Evolutionary conservation across 1,140 invertebrate genomes (phyloP).

Genomic region (Pemphigus obesinymphae): DNA sequence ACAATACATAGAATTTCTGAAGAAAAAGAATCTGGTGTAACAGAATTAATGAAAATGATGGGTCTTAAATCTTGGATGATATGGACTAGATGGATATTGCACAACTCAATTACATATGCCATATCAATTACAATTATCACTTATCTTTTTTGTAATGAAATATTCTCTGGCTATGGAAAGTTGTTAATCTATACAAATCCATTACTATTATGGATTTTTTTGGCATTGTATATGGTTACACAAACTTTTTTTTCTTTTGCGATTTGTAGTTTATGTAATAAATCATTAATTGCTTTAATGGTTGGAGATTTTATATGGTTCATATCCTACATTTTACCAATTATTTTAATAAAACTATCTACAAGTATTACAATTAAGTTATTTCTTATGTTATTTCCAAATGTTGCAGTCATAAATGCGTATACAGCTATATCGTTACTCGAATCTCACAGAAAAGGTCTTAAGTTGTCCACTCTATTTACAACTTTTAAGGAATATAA

Average conservation of each 20-base stretch:
- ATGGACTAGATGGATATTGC: too few relatives aligned
- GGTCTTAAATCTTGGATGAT: too few relatives aligned
- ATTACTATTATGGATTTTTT: slow-evolving; percentile 46
- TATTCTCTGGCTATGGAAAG: slow-evolving; percentile 46
- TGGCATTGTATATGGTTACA: slow-evolving; percentile 26
- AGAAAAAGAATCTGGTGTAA: too few relatives aligned
- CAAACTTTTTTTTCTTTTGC: slow-evolving; percentile 36
- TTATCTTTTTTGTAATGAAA: slow-evolving; percentile 47
- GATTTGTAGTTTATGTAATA: slow-evolving; percentile 20
- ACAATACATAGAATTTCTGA: too few relatives aligned
- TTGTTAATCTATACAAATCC: slow-evolving; percentile 51
- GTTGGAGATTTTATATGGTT: background rate
- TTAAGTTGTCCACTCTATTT: slow-evolving; percentile 23
- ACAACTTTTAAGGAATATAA: background rate
- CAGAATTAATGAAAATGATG: too few relatives aligned
- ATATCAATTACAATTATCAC: too few relatives aligned
- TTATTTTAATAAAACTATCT: background rate
- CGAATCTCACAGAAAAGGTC: slow-evolving; percentile 2
- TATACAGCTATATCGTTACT: background rate
- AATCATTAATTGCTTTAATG: background rate
- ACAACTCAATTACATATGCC: too few relatives aligned
- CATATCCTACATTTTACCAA: background rate
- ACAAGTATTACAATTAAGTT: background rate
- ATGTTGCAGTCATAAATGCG: too few relatives aligned
- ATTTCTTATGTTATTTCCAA: background rate